Evolutionary conservation across 2,113 vertebrate species (phyloP).

Genomic region (Nycticebus coucang): DNA sequence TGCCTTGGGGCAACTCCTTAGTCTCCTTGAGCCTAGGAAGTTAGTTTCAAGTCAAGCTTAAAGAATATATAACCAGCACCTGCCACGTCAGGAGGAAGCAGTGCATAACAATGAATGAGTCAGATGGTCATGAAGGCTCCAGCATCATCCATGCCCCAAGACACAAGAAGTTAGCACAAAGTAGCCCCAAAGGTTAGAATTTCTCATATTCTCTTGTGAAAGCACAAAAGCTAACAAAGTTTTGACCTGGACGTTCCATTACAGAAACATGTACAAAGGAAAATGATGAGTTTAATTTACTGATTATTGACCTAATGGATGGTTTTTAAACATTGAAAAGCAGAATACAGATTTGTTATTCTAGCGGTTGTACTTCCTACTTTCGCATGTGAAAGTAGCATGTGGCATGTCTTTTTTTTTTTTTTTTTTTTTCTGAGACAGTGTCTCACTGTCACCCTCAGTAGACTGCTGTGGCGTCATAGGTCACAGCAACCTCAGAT

Average conservation of each 20-base stretch:
- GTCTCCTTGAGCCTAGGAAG: neutral
- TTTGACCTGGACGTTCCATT: neutral
- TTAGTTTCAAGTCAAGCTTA: neutral
- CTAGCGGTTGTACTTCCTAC: neutral
- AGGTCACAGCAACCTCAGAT: too few relatives aligned
- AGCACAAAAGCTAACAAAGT: neutral
- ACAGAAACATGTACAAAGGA: neutral
- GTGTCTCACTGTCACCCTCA: too few relatives aligned
- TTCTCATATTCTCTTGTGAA: neutral
- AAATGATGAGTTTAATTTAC: neutral
- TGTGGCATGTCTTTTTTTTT: neutral
- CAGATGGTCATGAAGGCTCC: neutral
- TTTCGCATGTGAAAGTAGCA: neutral
- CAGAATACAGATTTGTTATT: neutral
- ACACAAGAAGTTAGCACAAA: neutral
- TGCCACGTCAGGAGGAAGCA: neutral
- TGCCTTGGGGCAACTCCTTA: too few relatives aligned
- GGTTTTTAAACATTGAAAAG: slow-evolving; percentile 30
- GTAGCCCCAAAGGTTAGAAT: neutral
- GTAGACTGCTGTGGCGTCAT: too few relatives aligned
- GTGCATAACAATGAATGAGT: neutral
- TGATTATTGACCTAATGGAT: neutral
- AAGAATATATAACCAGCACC: neutral
- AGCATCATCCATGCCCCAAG: neutral
- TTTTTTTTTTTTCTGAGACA: too few relatives aligned